phyloP scores from a whole-genome alignment of 64 coral and sea anemone genomes.

The Montipora cactus region DNA sequence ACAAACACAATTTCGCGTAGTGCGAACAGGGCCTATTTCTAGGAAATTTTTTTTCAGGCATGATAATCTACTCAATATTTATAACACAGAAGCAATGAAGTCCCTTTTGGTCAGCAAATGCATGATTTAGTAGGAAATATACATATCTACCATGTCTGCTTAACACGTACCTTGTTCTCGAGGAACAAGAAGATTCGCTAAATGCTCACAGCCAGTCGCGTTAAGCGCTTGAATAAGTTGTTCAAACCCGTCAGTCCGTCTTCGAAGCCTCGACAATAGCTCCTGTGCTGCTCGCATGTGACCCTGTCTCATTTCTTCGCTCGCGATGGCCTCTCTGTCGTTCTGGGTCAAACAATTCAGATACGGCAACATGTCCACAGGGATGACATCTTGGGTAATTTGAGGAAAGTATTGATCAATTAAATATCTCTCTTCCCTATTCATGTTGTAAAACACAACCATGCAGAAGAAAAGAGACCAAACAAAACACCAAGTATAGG shows the following conservation, averaged over 20 bases:
- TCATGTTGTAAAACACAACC: slow-evolving; percentile 22
- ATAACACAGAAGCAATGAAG: no score
- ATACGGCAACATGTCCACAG: slow-evolving; percentile 64
- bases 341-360: slow-evolving; percentile 62
- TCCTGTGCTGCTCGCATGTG: slow-evolving; percentile 16
- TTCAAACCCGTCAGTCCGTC: slow-evolving; percentile 35
- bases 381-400: slow-evolving; percentile 66
- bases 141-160: no score
- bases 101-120: no score
- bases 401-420: neutral
- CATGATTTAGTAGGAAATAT: no score
- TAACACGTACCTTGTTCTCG: neutral
- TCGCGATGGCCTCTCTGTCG: slow-evolving; percentile 51
- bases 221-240: slow-evolving; percentile 60
- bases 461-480: neutral
- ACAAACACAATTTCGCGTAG: no score
- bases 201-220: slow-evolving; percentile 52
- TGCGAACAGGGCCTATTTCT: no score
- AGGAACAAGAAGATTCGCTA: slow-evolving; percentile 48
- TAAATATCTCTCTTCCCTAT: slow-evolving; percentile 39
- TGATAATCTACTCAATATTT: no score
- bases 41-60: no score
- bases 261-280: slow-evolving; percentile 46
- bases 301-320: slow-evolving; percentile 61
- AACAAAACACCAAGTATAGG: neutral